These are phyloP conservation scores for Branchinecta lindahli DNA, from an alignment of 1,140 invertebrate genomes.

Conservation along the genomic window DNA sequence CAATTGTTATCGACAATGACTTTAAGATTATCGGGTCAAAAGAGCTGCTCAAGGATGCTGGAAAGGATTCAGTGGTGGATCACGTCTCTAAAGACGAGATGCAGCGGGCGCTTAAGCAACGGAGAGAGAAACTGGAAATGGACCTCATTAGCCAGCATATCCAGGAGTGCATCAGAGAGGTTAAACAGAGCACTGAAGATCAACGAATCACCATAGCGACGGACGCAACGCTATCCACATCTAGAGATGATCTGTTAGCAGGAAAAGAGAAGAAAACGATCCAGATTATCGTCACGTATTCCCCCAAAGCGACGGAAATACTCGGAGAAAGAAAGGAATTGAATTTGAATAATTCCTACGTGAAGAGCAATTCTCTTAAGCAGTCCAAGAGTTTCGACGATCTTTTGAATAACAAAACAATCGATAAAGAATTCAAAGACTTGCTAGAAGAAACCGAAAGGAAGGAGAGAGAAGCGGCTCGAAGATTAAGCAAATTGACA, in stretches of 20 bases:
- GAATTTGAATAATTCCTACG: background rate
- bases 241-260: background rate
- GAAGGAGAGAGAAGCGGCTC: background rate
- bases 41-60: background rate
- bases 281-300: conserved; percentile 14
- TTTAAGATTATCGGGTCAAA: background rate
- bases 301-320: conserved; percentile 12
- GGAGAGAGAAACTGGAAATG: background rate
- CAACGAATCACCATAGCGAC: conserved; percentile 10
- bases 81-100: background rate
- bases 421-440: background rate
- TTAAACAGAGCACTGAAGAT: background rate
- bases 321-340: background rate
- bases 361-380: background rate
- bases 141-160: background rate
- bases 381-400: background rate
- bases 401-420: background rate
- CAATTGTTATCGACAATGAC: background rate
- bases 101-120: background rate
- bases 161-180: background rate
- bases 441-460: background rate
- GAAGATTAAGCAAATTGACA: too few relatives aligned
- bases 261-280: conserved; percentile 14
- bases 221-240: background rate
- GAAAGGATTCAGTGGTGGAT: background rate